Evolutionary conservation across 53 echinoderm and acorn worm species (phyloP), one percentile per base, ranked within the genome.

Genomic region (Mesocentrotus franciscanus): DNA sequence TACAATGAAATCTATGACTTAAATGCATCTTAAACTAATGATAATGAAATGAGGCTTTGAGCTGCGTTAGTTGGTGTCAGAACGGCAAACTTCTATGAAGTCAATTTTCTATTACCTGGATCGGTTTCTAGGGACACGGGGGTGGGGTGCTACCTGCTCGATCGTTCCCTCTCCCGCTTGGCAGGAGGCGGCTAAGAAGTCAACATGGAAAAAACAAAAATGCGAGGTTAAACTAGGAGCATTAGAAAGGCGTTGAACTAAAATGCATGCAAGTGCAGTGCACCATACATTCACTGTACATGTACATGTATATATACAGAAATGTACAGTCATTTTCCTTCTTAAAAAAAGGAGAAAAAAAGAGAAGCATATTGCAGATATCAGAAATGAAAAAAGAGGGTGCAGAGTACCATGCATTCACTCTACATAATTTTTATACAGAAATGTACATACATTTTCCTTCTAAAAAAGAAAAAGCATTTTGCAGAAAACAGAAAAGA

Each of bases 121-220:
- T n/a, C 95, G 87, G 56, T 85, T 85, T 94, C 95, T 85, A 72
- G 95, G 87, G 55, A 49, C 24, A 10, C 95, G 85, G 71, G 95
- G 95, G 68, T 87, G 89, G 95, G 95, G 87, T 39, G 85, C 33
- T 24, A 94, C 59, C 95, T 85, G 35, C 18, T 94, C 71, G 26
- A 68, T 35, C 18, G 55, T 4, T 9, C 61, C 95, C 95, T 85
- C 95, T 24, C 85, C 95, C 42, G 89, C 71, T 71, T 61, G 95
- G 87, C 85, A 29, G 89, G 95, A 56, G 71, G 85, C 71, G 24
- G 87, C 95, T 85, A 56, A 71, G 55, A 56, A 87, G 62, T 94
- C 71, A 64, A 42, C 66, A 70, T 36, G 71, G 30, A 64, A 32
- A 68, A 68, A 71, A 60, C 9, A 32, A 91, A 79, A 66, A 87